Evolutionary conservation across 1,140 invertebrate genomes (phyloP), one percentile per base, ranked within the genome.

Genomic region (Argopecten irradians): DNA sequence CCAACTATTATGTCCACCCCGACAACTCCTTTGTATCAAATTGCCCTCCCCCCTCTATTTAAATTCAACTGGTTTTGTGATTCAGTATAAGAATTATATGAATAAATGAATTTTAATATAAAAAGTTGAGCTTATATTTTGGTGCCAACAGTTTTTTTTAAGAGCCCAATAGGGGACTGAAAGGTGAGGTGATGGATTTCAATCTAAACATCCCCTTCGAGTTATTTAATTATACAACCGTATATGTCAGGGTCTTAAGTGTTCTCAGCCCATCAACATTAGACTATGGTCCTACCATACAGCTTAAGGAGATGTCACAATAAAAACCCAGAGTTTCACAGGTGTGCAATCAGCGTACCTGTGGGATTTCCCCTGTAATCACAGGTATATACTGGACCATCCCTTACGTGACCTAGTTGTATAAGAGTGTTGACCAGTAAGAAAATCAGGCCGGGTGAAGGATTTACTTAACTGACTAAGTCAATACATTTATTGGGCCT

Each of bases 1-100:
- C 55, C 22, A n/a, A 22, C 55, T 28, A 71, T 71, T 71, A 71
- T 71, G 55, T 71, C 55, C 55, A 71, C 55, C 55, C 55, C 11
- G n/a, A 71, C 55, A n/a, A 71, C 55, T 71, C 55, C 55, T 71
- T 71, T 71, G 55, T 71, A 71, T 71, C 55, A 71, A 71, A 71
- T 71, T 7, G 55, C 55, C 55, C 55, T 71, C 55, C 55, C 55
- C 55, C 55, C 55, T 71, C 55, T 71, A 71, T 71, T 71, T 71
- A 71, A 71, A 71, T 71, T 71, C 55, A 71, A 71, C 22, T n/a
- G n/a, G 55, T n/a, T 28, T 71, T 71, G 55, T 71, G n/a, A 71
- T 28, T 71, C 55, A 5, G 55, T 71, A 71, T 71, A 28, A 71
- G 55, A 71, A 71, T n/a, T 22, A 71, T 71, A 71, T 71, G 55